Conservation (phyloP, 2,888 invertebrate species). For the Ophion ventricosus region DNA sequence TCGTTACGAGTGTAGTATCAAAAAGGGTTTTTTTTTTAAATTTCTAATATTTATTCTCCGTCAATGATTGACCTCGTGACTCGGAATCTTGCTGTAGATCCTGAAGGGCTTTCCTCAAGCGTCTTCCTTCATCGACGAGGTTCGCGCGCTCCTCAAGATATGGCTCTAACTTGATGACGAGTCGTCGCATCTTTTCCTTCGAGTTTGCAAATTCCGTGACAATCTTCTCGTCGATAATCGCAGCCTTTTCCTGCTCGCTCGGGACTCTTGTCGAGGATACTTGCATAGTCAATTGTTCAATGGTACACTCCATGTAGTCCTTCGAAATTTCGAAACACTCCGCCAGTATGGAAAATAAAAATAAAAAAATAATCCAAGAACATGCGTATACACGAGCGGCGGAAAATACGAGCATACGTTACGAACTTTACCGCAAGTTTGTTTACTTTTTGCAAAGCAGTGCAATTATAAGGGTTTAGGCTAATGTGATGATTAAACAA, state of each 20-base stretch:
- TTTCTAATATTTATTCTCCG: neutral
- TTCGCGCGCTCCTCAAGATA: conserved; percentile 69
- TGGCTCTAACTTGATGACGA: conserved; percentile 68
- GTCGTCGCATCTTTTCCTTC: conserved; percentile 65
- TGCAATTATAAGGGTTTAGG: too few relatives aligned
- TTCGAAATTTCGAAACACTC: conserved; percentile 60
- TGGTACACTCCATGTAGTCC: conserved; percentile 52
- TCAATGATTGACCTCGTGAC: conserved; percentile 62
- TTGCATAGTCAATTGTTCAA: conserved; percentile 64
- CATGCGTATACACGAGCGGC: neutral
- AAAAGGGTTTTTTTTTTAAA: neutral
- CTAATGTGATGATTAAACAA: too few relatives aligned
- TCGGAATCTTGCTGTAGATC: conserved; percentile 61
- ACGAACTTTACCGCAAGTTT: too few relatives aligned
- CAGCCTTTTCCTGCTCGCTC: conserved; percentile 41
- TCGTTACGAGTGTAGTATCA: neutral
- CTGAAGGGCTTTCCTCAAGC: conserved; percentile 63
- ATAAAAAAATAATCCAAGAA: conserved; percentile 5
- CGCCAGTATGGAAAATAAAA: conserved; percentile 44
- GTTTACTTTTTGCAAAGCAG: too few relatives aligned
- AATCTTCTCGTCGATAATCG: conserved; percentile 61
- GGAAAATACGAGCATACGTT: neutral
- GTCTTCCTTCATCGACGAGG: conserved; percentile 61
- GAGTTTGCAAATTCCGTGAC: conserved; percentile 61
- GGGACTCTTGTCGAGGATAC: conserved; percentile 44